Base-by-base conservation (phyloP, 2,797 vertebrate genomes). In the Anguilla megastoma region DNA sequence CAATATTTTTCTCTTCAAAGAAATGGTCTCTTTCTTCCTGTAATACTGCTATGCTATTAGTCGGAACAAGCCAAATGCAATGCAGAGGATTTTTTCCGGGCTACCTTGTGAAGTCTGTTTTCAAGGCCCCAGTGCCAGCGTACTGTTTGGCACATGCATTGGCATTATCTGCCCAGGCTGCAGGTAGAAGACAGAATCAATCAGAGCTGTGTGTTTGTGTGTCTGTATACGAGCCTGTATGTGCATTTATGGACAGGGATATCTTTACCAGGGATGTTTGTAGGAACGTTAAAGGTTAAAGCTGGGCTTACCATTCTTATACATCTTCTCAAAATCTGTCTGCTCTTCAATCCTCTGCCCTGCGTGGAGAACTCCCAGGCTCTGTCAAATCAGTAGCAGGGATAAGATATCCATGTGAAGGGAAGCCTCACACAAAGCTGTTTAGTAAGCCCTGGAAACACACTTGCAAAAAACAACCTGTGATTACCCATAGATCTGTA, bases 121-220 rank as follows among this genome's bases (percentile, higher is more conserved):
- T 99, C 94, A 99, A 95, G 91, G 98, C 98, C 88, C 98, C 98
- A 0, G 98, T 99, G 60, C 98, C 98, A 0, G 98, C 98, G 16
- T 99, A 99, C 90, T 99, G 98, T 91, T 98, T 99, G 94, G 98
- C 98, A 96, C 98, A 99, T 52, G 98, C 98, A 86, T 99, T 98
- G 24, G 98, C 98, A 0, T 99, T 99, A 92, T 99, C 98, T 52
- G 98, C 98, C 98, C 98, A 99, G 0, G 97, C 98, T 99, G 94
- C n/a, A 90, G 27, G 86, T 82, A 86, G 7, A 60, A 74, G 6
- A 86, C 41, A 86, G 18, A 86, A 7, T 10, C 33, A 54, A 2
- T 2, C 24, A 50, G 18, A 86, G 45, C n/a, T n/a, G 41, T 58
- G 48, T 66, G 76, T 30, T 9, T 52, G 16, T 24, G 91, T 86